phyloP scores from a whole-genome alignment of 2,888 invertebrate genomes.

The Euphydryas editha region DNA sequence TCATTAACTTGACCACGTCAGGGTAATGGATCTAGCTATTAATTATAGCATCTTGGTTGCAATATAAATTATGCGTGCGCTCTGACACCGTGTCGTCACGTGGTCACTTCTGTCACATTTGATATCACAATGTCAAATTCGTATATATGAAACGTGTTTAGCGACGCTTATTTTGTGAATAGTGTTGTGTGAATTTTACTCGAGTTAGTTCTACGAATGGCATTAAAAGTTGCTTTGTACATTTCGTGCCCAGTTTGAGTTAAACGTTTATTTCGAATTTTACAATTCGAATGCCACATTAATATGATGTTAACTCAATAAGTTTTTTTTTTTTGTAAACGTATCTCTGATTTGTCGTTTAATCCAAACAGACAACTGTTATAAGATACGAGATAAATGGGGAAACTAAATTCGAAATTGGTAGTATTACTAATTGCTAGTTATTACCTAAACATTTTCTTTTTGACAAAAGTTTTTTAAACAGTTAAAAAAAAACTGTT shows the following conservation, averaged over 20 bases:
- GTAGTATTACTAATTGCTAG: too few species aligned
- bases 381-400: too few species aligned
- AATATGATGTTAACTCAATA: not conserved
- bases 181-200: slow-evolving; percentile 4
- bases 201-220: not conserved
- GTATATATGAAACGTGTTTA: not conserved
- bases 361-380: too few species aligned
- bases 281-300: not conserved
- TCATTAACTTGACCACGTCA: slow-evolving; percentile 3
- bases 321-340: not conserved
- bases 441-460: too few species aligned
- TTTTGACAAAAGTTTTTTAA: too few species aligned
- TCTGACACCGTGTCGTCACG: slow-evolving; percentile 4
- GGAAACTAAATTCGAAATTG: too few species aligned
- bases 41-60: slow-evolving; percentile 4
- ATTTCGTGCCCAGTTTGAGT: not conserved
- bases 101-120: slow-evolving; percentile 7
- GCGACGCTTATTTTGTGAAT: slow-evolving; percentile 7
- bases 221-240: not conserved
- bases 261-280: not conserved
- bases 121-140: slow-evolving; percentile 4
- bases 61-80: slow-evolving; percentile 2
- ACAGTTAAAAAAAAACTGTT: too few species aligned
- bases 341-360: too few species aligned
- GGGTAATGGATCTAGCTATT: slow-evolving; percentile 14